Evolutionary conservation across 1,140 invertebrate genomes (phyloP).

Genomic region (Bombus terrestris): DNA sequence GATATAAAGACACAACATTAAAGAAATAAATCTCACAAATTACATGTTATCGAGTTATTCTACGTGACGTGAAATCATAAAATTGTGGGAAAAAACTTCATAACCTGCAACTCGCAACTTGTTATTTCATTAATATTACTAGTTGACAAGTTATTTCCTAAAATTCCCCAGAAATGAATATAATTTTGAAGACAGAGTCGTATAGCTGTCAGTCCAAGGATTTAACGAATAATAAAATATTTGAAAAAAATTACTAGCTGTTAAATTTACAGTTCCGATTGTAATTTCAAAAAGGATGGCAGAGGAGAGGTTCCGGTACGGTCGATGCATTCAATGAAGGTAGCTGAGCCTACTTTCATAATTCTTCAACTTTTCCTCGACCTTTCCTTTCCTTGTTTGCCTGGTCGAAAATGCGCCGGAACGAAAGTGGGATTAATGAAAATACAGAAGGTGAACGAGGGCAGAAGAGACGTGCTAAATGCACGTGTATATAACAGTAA

Average conservation of each 20-base stretch:
- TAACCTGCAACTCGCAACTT: no score
- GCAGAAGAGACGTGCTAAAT: constrained; percentile 65
- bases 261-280: fast-evolving
- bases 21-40: no score
- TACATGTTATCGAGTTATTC: no score
- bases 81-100: no score
- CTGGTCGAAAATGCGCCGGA: constrained; percentile 41
- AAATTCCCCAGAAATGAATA: background rate
- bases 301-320: background rate
- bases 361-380: constrained; percentile 38
- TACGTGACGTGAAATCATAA: no score
- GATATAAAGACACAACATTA: no score
- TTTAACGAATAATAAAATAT: background rate
- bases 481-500: constrained; percentile 63
- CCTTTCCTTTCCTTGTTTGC: constrained; percentile 10
- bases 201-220: fast-evolving
- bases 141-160: no score
- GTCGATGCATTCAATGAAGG: background rate
- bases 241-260: fast-evolving
- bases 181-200: no score
- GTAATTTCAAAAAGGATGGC: background rate
- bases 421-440: constrained; percentile 72
- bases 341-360: constrained; percentile 34
- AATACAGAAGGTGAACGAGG: constrained; percentile 59
- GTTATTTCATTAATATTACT: no score